Evolutionary conservation across 23 tunicate species (phyloP), one percentile per base, ranked within the genome.

Genomic region (Pegea sp.): DNA sequence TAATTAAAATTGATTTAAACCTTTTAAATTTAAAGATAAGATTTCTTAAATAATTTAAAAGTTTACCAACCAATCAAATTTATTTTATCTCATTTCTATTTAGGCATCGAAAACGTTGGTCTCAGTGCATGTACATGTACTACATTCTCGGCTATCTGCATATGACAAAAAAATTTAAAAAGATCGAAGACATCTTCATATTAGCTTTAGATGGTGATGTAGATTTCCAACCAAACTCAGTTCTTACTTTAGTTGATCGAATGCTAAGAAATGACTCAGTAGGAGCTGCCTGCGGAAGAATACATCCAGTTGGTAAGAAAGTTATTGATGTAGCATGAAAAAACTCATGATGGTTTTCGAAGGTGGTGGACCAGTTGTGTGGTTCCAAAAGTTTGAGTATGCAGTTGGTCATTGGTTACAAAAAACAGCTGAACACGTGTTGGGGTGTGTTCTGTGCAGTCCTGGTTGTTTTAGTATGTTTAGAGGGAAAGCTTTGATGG

Each of bases 371-470:
- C 91, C 93, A 38, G 86, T 91, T 1, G 93, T 91, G 19, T 69
- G 81, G 86, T 91, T 79, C 29, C 99, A 91, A 60, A 78, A 84
- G 54, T 91, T 91, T 49, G 99, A 91, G 43, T 91, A 91, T 53
- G 99, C 99, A 13, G 99, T 91, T 28, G 99, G 99, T 8, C 99
- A 91, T 71, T 91, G 93, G 93, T 73, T 91, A 3, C 99, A 91
- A 43, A 91, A 91, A 56, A 91, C 99, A 11, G 78, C 99, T 6
- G 99, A 91, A 60, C 99, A 91, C 58, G 99, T 91, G 6, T 74
- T 91, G 8, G 99, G 99, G 0, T 91, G 99, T 78, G 99, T 91
- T 3, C 60, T 91, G 31, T 91, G 99, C 53, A 72, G 93, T 55
- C 99, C 99, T 16, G 99, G 99, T 22, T 91, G 99, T 63, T 91